These are phyloP conservation scores for Athalia rosae DNA, from an alignment of 2,888 invertebrate species.

Conservation along the genomic window DNA sequence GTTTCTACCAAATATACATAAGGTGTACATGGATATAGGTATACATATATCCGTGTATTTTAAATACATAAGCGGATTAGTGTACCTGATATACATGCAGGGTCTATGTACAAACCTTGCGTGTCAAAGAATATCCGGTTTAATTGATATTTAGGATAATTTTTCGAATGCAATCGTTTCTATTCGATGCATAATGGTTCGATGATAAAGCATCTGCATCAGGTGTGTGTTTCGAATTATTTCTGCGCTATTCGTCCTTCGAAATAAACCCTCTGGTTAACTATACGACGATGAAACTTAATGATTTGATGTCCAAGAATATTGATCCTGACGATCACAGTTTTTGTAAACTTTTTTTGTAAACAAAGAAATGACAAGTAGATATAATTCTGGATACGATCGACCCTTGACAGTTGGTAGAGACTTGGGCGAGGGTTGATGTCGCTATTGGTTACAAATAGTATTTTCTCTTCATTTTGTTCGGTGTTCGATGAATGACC, in stretches of 20 bases:
- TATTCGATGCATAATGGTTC: too few species aligned
- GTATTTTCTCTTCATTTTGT: neutral
- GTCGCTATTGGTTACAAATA: neutral
- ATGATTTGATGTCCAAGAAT: neutral
- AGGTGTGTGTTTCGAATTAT: too few species aligned
- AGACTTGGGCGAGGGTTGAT: neutral
- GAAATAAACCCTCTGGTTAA: neutral
- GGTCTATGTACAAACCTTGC: neutral
- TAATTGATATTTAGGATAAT: neutral
- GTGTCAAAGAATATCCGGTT: neutral
- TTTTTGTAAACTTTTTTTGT: neutral
- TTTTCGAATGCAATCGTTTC: neutral
- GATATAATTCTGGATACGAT: neutral
- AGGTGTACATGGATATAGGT: neutral
- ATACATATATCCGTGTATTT: neutral
- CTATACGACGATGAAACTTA: neutral
- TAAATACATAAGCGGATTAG: slow-evolving; percentile 1
- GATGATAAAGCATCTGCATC: too few species aligned
- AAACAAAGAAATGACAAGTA: neutral
- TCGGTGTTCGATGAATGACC: too few species aligned
- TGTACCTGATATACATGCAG: neutral
- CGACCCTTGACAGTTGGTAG: slow-evolving; percentile 5
- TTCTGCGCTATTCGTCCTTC: too few species aligned
- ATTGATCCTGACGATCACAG: too few species aligned
- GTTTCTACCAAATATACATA: slow-evolving; percentile 28